A percentile compares a stretch with the other conserved stretches of the same genome.
Conservation (phyloP, 2,797 vertebrate genomes). For the Coendou prehensilis region DNA sequence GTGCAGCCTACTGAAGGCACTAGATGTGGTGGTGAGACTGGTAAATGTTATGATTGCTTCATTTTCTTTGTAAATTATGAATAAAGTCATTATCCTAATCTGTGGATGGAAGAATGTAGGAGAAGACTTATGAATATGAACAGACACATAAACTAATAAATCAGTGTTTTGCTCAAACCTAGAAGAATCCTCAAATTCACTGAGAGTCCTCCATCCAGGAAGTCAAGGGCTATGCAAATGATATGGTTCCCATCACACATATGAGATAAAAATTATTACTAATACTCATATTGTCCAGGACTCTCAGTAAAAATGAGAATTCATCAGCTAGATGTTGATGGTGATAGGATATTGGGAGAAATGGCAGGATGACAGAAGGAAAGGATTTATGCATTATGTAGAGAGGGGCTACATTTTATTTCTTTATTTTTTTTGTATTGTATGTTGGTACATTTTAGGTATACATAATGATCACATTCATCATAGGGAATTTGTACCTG, state of each 20-base stretch:
- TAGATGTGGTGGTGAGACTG: neutral
- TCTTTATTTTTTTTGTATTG: neutral
- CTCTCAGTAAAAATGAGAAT: neutral
- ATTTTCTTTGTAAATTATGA: neutral
- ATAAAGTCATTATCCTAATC: neutral
- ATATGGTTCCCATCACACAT: neutral
- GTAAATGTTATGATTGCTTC: neutral
- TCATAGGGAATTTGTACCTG: neutral
- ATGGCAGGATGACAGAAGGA: neutral
- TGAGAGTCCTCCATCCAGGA: neutral
- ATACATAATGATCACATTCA: neutral
- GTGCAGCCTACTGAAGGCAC: neutral
- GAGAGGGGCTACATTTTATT: neutral
- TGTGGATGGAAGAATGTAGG: neutral
- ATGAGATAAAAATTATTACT: neutral
- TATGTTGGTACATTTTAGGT: neutral
- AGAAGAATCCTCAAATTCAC: neutral
- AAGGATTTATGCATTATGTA: neutral
- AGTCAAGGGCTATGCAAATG: neutral
- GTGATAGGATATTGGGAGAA: neutral
- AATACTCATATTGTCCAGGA: rapidly evolving
- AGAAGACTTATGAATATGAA: neutral
- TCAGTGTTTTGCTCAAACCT: neutral
- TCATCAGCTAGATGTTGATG: neutral
- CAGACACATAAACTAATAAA: neutral